A percentile compares a stretch with the other conserved stretches of the same genome.
These are phyloP conservation scores for Dynastes grantii DNA, from an alignment of 2,888 invertebrate genomes.

Conservation along the genomic window DNA sequence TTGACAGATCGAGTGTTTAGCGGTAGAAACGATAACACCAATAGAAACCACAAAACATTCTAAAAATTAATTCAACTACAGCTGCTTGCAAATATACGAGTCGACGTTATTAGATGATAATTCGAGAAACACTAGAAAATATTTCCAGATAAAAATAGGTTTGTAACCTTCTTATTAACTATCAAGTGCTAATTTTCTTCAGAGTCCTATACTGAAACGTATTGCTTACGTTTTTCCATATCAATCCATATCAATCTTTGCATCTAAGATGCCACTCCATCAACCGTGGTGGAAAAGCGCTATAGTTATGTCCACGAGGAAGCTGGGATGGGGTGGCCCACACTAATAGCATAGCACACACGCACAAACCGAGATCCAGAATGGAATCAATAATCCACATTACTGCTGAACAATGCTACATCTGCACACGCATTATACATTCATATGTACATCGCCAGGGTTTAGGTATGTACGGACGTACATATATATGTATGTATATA, in stretches of 20 bases:
- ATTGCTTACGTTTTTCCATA: no score
- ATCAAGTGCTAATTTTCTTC: neutral
- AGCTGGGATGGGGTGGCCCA: conserved; percentile 57
- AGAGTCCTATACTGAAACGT: no score
- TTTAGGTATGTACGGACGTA: conserved; percentile 35
- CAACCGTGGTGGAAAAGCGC: conserved; percentile 55
- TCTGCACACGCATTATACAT: conserved; percentile 67
- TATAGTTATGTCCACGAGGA: conserved; percentile 56
- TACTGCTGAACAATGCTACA: conserved; percentile 64
- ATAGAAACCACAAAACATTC: no score
- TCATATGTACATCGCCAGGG: conserved; percentile 58
- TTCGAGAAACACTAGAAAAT: no score
- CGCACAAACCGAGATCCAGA: conserved; percentile 59
- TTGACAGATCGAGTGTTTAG: no score
- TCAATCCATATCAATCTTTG: neutral
- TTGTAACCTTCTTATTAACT: no score
- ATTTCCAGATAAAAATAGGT: no score
- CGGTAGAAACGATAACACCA: no score
- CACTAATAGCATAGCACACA: conserved; percentile 60
- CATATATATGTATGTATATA: neutral
- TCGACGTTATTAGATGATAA: no score
- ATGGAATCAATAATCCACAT: conserved; percentile 63
- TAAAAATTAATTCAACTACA: no score
- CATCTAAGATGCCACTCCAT: neutral
- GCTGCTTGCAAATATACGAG: no score